phyloP scores from a whole-genome alignment of 2,797 vertebrate species.

The Hirundo rustica region DNA sequence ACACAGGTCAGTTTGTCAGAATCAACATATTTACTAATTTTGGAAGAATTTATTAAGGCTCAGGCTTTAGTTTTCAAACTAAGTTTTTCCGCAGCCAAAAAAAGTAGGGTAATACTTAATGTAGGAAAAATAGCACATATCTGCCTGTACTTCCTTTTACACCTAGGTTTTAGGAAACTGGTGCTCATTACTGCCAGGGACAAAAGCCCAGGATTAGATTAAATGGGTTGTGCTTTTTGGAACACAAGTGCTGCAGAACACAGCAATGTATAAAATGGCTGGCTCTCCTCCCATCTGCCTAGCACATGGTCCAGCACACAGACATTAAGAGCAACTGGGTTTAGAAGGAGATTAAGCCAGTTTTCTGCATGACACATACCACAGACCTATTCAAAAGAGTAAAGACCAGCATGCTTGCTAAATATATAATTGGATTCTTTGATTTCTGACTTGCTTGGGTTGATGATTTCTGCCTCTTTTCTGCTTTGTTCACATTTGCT shows the following conservation, averaged over 20 bases:
- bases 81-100: not conserved
- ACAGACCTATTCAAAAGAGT: not conserved
- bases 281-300: not conserved
- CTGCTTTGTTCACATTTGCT: not conserved
- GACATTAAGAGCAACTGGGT: not conserved
- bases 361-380: not conserved
- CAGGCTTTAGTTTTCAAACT: not conserved
- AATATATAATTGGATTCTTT: not conserved
- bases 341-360: not conserved
- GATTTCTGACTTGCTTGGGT: not conserved
- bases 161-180: not conserved
- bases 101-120: not conserved
- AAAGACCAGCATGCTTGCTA: not conserved
- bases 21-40: not conserved
- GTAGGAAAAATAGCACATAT: not conserved
- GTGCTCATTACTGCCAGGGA: not conserved
- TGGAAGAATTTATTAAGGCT: not conserved
- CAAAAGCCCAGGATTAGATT: not conserved
- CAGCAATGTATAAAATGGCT: rapidly evolving
- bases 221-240: not conserved
- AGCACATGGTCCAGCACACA: not conserved
- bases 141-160: not conserved
- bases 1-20: not conserved
- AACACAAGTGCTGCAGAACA: not conserved
- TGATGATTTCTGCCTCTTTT: not conserved